Base-by-base conservation (phyloP, 2,113 vertebrate genomes). In the Oryzias celebensis region DNA sequence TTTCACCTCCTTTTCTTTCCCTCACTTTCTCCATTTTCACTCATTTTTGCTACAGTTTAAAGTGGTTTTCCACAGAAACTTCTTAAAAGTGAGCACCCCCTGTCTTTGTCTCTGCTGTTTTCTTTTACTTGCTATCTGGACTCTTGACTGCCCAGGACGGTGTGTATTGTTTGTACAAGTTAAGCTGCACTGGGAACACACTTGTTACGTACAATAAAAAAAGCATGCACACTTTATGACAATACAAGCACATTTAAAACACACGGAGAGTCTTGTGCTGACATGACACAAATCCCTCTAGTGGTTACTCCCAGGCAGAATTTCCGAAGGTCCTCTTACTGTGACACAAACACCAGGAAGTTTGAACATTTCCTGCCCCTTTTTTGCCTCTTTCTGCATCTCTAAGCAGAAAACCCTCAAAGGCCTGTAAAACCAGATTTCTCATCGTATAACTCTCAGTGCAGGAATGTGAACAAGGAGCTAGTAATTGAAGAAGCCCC, bases 101-200 rank as follows among this genome's bases (percentile, higher is more conserved):
- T 36, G 36, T 13, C 36, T 36, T 36, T 3, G 60, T 54, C 49
- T 65, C 66, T 12, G n/a, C n/a, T 20, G n/a, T 18, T 18, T 48
- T 74, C 31, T 0, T 58, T 50, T 47, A 43, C 20, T 4, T 52
- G 55, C 57, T 68, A 65, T 85, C 78, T 81, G 81, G 82, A 73
- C 86, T 88, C 82, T 88, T 84, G 78, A 79, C 84, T 87, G 82
- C 80, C 62, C 80, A 86, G 80, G 78, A 84, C 87, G 86, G 86
- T 82, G 87, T 87, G 84, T 70, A 72, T 44, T 90, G 86, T 89
- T 90, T 90, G 85, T 80, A 83, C 71, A 84, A 79, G 78, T 81
- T 78, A 75, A 82, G 83, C 82, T 58, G 57, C 31, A 64, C 67
- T 54, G 61, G 78, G 74, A 80, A 81, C 70, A 72, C 23, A 58